These are phyloP conservation scores for Mamestra brassicae DNA, from an alignment of 2,888 invertebrate species.

Conservation along the genomic window DNA sequence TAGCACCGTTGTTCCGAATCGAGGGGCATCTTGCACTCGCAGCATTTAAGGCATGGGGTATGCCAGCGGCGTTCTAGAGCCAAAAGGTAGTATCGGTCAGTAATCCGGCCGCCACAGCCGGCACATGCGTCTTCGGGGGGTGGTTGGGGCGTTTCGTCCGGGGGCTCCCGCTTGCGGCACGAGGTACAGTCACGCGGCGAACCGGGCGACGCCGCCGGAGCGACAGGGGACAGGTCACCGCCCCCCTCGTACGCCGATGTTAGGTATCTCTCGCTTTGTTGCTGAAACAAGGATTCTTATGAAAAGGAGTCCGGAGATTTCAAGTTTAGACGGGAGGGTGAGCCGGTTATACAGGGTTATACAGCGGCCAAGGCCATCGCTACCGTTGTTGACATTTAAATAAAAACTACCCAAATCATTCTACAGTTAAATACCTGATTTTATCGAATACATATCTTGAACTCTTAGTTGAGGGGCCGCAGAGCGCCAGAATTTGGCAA, in stretches of 20 bases:
- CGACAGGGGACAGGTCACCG: conserved; percentile 94
- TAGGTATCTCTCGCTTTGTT: conserved; percentile 93
- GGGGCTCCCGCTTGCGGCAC: conserved; percentile 91
- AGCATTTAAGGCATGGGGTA: conserved; percentile 97
- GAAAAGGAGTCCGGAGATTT: conserved; percentile 31
- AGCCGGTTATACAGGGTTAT: background rate
- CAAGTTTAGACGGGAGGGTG: background rate
- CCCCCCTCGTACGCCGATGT: conserved; percentile 93
- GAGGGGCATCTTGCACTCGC: conserved; percentile 96
- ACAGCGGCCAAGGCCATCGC: background rate
- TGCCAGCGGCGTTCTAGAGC: conserved; percentile 98
- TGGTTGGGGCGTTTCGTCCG: conserved; percentile 86
- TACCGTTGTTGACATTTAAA: background rate
- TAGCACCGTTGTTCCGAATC: conserved; percentile 98
- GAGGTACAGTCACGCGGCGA: conserved; percentile 91
- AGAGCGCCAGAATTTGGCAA: background rate
- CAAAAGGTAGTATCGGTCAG: conserved; percentile 97
- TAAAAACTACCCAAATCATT: background rate
- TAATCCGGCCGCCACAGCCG: conserved; percentile 96
- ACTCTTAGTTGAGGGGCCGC: background rate
- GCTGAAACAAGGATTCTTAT: conserved; percentile 82
- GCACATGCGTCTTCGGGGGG: conserved; percentile 93
- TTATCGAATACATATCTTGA: background rate
- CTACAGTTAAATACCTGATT: background rate
- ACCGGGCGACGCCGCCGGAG: conserved; percentile 92